Percentiles rank a stretch among this genome's conserved stretches.
These are phyloP conservation scores for Anthopleura xanthogrammica DNA, from an alignment of 92 coral and sea anemone genomes.

Conservation along the genomic window DNA sequence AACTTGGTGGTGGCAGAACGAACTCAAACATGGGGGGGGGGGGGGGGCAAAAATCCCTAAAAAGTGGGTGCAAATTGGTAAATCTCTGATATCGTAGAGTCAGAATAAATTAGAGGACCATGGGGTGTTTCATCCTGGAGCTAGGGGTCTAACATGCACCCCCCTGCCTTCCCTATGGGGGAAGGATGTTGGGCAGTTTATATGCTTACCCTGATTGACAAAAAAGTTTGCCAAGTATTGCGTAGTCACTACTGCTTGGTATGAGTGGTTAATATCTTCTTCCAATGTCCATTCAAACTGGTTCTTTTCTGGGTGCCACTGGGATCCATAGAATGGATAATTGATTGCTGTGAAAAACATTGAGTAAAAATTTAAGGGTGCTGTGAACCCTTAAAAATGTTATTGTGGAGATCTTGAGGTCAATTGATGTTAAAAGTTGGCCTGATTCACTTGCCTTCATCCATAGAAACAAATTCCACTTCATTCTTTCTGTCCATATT, in stretches of 20 bases:
- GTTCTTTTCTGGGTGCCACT: constrained; percentile 94
- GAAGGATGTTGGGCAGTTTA: not conserved
- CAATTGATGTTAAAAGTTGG: too few relatives aligned
- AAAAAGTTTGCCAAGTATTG: constrained; percentile 83
- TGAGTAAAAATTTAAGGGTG: not conserved
- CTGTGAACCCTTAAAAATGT: not conserved
- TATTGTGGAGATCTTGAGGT: too few relatives aligned
- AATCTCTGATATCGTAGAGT: too few relatives aligned
- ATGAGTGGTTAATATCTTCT: constrained; percentile 69
- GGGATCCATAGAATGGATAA: constrained; percentile 80
- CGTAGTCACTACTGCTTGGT: constrained; percentile 52
- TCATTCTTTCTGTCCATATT: constrained; percentile 72
- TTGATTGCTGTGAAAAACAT: constrained; percentile 12
- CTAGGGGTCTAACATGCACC: too few relatives aligned
- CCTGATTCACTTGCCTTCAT: constrained; percentile 58
- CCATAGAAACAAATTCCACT: constrained; percentile 73
- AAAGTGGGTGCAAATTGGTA: too few relatives aligned
- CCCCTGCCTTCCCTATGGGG: too few relatives aligned
- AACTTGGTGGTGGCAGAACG: too few relatives aligned
- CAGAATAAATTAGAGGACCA: too few relatives aligned
- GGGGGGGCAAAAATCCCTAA: too few relatives aligned
- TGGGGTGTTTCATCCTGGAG: too few relatives aligned
- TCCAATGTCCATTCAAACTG: constrained; percentile 77
- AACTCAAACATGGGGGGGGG: too few relatives aligned
- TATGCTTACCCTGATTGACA: constrained; percentile 65